Evolutionary conservation across 2,888 invertebrate genomes (phyloP), one percentile per base, ranked within the genome.

Genomic region (Philopedon plagiatum): DNA sequence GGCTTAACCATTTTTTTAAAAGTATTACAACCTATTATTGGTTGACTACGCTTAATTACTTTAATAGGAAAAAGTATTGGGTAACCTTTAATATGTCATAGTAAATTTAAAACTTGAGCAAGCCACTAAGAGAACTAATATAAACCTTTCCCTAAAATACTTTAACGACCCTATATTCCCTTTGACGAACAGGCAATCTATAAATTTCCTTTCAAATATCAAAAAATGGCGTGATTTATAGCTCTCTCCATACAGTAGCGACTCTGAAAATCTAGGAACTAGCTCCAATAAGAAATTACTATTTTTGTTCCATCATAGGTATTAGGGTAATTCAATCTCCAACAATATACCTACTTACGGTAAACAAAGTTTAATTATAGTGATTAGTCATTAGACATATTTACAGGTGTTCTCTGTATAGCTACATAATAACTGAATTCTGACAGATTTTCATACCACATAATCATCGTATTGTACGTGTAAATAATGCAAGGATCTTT

Each of bases 291-390:
- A 69, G 74, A 72, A 75, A 72, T 75, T 60, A 65, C 68, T 26
- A 56, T 44, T 61, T 54, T 63, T 69, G 56, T 73, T 75, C 64
- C 75, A 54, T 75, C 67, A 75, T 60, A n/a, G n/a, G n/a, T n/a
- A 41, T 34, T 67, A 58, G 44, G 34, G 44, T 49, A 0, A 13
- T 18, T 23, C n/a, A 9, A 1, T 23, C 8, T n/a, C 15, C 13
- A 13, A 5, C 7, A 15, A 13, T 29, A 15, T 54, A 51, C n/a
- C n/a, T 23, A 23, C 1, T 23, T 21, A 56, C 18, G 13, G 13
- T 29, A 44, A 44, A 44, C 2, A 2, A 39, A 39, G 4, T 39
- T 39, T 13, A 39, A 39, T 9, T 39, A 34, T 2, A 8, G 34
- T 39, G 13, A 13, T 39, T 39, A 39, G n/a, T n/a, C n/a, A n/a